phyloP scores from a whole-genome alignment of 2,113 vertebrate species.

The Platichthys stellatus region DNA sequence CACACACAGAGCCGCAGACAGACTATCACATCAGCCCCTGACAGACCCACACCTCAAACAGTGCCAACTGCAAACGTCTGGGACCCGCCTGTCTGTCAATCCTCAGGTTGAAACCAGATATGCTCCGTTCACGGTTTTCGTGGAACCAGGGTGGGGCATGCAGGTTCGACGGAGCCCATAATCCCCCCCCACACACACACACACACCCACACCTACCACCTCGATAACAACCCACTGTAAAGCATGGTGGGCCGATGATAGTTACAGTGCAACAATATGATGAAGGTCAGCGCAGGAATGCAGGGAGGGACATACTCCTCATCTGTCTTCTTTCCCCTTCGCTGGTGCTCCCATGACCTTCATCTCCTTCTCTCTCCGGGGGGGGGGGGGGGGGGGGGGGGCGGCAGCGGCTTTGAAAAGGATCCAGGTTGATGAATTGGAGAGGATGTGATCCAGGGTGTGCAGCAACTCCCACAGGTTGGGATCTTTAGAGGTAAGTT shows the following conservation, averaged over 20 bases:
- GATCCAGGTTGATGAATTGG: conserved; percentile 71
- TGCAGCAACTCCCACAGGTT: conserved; percentile 67
- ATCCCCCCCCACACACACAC: conserved; percentile 28
- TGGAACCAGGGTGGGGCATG: conserved; percentile 48
- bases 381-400: conserved; percentile 34
- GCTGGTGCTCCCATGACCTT: conserved; percentile 64
- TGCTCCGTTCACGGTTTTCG: conserved; percentile 34
- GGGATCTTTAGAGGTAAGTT: conserved; percentile 32
- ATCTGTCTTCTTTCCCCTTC: conserved; percentile 63
- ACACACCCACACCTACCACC: conserved; percentile 1
- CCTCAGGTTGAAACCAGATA: conserved; percentile 54
- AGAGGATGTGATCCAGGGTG: conserved; percentile 69
- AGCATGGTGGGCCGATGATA: conserved; percentile 69
- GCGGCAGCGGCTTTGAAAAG: conserved; percentile 62
- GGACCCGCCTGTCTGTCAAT: conserved; percentile 52
- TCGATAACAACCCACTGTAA: conserved; percentile 38
- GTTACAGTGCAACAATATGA: conserved; percentile 57
- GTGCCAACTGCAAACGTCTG: conserved; percentile 67
- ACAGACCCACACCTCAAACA: conserved; percentile 69
- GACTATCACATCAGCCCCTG: conserved; percentile 63
- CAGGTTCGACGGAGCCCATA: conserved; percentile 42
- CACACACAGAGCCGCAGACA: conserved; percentile 45
- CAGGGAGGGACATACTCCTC: conserved; percentile 66
- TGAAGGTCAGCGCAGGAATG: conserved; percentile 73
- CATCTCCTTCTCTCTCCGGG: conserved; percentile 48